Evolutionary conservation across 2,113 vertebrate species (phyloP).

Genomic region (Romanogobio albipinnatus): DNA sequence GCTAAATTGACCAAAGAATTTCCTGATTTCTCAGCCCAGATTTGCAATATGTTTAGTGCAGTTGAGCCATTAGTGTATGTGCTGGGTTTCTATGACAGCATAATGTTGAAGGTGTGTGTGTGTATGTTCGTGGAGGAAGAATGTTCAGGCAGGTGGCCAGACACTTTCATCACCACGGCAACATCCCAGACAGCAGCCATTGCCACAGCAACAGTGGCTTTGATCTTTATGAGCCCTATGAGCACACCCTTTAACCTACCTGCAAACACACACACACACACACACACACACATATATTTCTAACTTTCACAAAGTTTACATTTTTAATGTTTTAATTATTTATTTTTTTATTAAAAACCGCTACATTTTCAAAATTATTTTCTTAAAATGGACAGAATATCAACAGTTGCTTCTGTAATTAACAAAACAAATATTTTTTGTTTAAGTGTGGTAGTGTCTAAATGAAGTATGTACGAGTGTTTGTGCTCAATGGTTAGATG

Average conservation of each 20-base stretch:
- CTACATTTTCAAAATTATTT: no score
- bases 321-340: no score
- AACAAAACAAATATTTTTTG: no score
- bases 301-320: no score
- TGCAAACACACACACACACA: not conserved
- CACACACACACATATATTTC: not conserved
- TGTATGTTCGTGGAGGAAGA: not conserved
- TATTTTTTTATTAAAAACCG: no score
- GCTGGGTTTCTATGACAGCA: slow-evolving; percentile 6
- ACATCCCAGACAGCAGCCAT: slow-evolving; percentile 50
- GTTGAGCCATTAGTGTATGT: not conserved
- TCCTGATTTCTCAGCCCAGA: slow-evolving; percentile 10
- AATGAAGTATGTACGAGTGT: not conserved
- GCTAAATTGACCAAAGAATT: not conserved
- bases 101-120: not conserved
- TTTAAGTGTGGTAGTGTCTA: no score
- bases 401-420: no score
- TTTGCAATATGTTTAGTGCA: not conserved
- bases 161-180: slow-evolving; percentile 52
- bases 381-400: no score
- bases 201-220: slow-evolving; percentile 54
- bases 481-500: not conserved
- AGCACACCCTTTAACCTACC: slow-evolving; percentile 24
- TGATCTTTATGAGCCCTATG: slow-evolving; percentile 47
- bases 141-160: slow-evolving; percentile 16